Base-by-base conservation (phyloP, 2,888 invertebrate genomes). In the Platycheirus albimanus region DNA sequence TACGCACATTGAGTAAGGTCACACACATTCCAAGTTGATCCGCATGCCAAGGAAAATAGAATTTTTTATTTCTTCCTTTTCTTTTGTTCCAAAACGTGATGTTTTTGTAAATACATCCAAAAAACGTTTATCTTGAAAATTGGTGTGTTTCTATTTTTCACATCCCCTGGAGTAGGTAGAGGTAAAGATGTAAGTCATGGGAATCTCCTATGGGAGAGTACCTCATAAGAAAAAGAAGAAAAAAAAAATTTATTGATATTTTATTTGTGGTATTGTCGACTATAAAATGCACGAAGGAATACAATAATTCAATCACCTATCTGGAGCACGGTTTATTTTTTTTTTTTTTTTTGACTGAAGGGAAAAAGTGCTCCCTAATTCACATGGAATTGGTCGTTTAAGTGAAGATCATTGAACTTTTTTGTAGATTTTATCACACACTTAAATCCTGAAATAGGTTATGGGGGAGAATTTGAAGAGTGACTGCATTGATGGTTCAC, bases 301-400 rank as follows among this genome's bases (percentile, higher is more conserved):
- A 28, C 41, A 66, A 71, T 81, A 77, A 81, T 71, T 81, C 77
- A 51, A 45, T 81, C 71, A 72, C 71, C 72, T 77, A 77, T 72
- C 67, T 75, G 58, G 36, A 67, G 36, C 24, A 58, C 11, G 17
- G 33, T 52, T 33, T 1, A 52, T 52, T 33, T 30, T 52, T 52
- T n/a, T n/a, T n/a, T n/a, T 3, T 24, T 24, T 24, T 24, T 24
- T 24, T 38, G 7, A 52, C 52, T 79, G n/a, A 20, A 45, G 28
- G 47, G 70, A 24, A 47, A 19, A 51, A 64, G 15, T 63, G 41
- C 17, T 58, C 51, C 58, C 49, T 52, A 38, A 24, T 61, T 61
- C 45, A 30, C 61, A 52, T 66, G 11, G 47, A 77, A 63, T 36
- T 64, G 71, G 72, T 83, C 41, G 69, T 67, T 72, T 56, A 38